Evolutionary conservation across 2,888 invertebrate genomes (phyloP), one percentile per base, ranked within the genome.

Genomic region (Melanargia galathea): DNA sequence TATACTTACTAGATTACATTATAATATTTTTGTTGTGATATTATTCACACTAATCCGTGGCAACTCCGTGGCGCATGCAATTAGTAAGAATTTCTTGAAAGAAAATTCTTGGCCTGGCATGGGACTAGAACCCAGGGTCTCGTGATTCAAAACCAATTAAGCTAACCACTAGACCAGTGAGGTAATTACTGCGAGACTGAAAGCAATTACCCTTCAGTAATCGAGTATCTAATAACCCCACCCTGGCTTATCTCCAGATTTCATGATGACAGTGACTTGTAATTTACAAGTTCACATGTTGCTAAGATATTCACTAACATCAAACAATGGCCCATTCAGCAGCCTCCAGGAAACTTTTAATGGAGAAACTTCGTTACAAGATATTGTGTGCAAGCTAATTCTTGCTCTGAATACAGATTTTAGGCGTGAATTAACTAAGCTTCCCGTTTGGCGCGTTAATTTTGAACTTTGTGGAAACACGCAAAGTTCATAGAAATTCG

Each of bases 321-420:
- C 49, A 3, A 16, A 57, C 45, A 57, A 45, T 26, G 30, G 33
- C 45, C 57, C 33, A 45, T 33, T 33, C 57, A 33, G 13, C 40
- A 18, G 45, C 48, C 22, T 63, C 33, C n/a, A 22, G 30, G 11
- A 26, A 59, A 60, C 63, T 63, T 60, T 55, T 63, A 48, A 63
- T 63, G 38, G 54, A 22, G 60, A 43, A 63, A 63, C 48, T 60
- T 63, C 20, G 30, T 11, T 57, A 30, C 57, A 45, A 57, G 57
- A 57, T 33, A 20, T 45, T 57, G 57, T 45, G 20, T 45, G 33
- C 43, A 30, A 26, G 30, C 57, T 57, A 30, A 57, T 57, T 46
- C 45, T 45, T 57, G 57, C 22, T 10, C 38, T 6, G 18, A 40
- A 38, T 8, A 52, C 26, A 22, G 48, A 40, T 55, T 30, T 57